Evolutionary conservation across 1,140 invertebrate species (phyloP).

Genomic region (Drosophila truncata): DNA sequence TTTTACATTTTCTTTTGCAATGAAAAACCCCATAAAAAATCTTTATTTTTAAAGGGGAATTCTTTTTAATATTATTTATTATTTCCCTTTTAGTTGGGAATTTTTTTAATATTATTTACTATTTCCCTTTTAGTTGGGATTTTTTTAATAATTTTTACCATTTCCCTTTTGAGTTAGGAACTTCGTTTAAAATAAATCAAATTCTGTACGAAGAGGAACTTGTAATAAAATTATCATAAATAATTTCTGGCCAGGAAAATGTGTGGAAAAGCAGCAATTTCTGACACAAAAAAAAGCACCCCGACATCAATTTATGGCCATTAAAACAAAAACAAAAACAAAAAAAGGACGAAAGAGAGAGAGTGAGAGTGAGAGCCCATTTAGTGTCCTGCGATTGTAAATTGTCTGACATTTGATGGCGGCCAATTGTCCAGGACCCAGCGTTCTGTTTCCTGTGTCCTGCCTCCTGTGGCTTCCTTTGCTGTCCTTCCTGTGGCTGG

Average conservation of each 20-base stretch:
- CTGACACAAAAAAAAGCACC: slow-evolving; percentile 7
- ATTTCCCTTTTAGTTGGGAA: not conserved
- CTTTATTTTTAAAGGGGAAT: not conserved
- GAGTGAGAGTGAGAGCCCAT: slow-evolving; percentile 1
- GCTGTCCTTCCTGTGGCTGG: slow-evolving; percentile 21
- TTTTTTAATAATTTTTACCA: no score
- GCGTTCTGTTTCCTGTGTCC: not conserved
- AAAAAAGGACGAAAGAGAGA: not conserved
- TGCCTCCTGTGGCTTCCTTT: slow-evolving; percentile 14
- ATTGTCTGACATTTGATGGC: slow-evolving; percentile 56
- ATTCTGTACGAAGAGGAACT: not conserved
- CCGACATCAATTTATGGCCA: slow-evolving; percentile 5
- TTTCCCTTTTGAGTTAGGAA: not conserved
- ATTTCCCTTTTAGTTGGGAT: not conserved
- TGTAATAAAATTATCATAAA: slow-evolving; percentile 2
- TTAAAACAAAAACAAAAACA: not conserved
- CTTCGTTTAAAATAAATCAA: not conserved
- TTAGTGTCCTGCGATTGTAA: slow-evolving; percentile 63
- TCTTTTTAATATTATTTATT: no score
- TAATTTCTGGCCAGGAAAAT: slow-evolving; percentile 9
- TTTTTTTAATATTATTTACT: no score
- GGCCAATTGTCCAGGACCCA: slow-evolving; percentile 33
- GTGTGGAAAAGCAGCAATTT: slow-evolving; percentile 5
- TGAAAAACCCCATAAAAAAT: not conserved
- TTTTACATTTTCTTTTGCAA: not conserved